Conservation (phyloP, 2,888 invertebrate genomes). For the Zaprionus lineosus region DNA sequence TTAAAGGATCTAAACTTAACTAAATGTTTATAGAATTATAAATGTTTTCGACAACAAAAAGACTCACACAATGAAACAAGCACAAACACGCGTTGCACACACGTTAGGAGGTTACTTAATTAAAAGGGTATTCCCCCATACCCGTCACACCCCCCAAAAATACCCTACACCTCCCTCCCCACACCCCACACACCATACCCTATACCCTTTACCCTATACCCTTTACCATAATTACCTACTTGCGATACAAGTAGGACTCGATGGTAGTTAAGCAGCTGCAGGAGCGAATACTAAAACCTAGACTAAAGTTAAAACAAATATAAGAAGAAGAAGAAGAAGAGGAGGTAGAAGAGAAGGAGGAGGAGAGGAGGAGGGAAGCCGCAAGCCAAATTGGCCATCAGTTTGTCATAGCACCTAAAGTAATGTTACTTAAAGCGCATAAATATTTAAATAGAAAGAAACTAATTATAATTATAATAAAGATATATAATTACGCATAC, state of each 20-base stretch:
- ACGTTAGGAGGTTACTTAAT: slow-evolving; percentile 64
- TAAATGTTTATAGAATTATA: slow-evolving; percentile 31
- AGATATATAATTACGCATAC: slow-evolving; percentile 9
- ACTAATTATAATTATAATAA: slow-evolving; percentile 39
- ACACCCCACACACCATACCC: not conserved
- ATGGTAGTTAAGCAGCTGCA: slow-evolving; percentile 32
- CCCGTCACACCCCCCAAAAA: slow-evolving; percentile 6
- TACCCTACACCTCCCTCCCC: slow-evolving; percentile 11
- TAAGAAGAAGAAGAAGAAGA: slow-evolving; percentile 7
- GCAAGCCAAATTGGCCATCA: slow-evolving; percentile 62
- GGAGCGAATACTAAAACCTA: slow-evolving; percentile 42
- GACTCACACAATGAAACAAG: slow-evolving; percentile 27
- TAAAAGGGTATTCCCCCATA: no score
- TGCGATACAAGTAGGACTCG: slow-evolving; percentile 33
- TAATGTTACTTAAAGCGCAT: slow-evolving; percentile 59
- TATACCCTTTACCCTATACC: no score
- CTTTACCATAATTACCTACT: slow-evolving; percentile 29
- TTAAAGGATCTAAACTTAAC: slow-evolving; percentile 12
- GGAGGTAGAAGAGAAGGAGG: slow-evolving; percentile 22
- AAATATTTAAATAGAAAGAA: slow-evolving; percentile 9
- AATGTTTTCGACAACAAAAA: slow-evolving; percentile 36
- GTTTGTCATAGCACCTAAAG: slow-evolving; percentile 66
- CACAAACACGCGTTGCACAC: slow-evolving; percentile 30
- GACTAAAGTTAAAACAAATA: slow-evolving; percentile 1
- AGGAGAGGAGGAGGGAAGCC: slow-evolving; percentile 30